Evolutionary conservation across 2,888 invertebrate species (phyloP).

Genomic region (Theristus sp.): DNA sequence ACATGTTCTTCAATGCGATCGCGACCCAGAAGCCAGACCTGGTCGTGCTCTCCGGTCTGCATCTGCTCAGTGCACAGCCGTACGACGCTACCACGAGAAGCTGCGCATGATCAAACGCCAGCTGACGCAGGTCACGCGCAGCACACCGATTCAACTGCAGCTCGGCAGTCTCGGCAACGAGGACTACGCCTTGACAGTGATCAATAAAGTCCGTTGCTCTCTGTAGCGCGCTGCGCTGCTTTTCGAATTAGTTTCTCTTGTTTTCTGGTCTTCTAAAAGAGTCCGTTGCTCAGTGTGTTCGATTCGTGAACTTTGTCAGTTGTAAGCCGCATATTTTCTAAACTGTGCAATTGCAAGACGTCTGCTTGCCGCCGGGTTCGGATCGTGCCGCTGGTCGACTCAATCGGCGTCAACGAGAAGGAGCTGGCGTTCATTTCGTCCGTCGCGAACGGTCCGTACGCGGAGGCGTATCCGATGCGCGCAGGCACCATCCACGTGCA

Average conservation of each 20-base stretch:
- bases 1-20: constrained; percentile 32
- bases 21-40: constrained; percentile 12
- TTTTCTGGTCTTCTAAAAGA: too few species aligned
- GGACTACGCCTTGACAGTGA: constrained; percentile 26
- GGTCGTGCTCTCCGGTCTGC: constrained; percentile 1
- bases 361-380: constrained; percentile 15
- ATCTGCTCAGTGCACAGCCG: neutral
- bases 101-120: constrained; percentile 25
- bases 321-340: too few species aligned
- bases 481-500: constrained; percentile 30
- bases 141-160: constrained; percentile 33
- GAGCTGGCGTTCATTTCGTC: constrained; percentile 32
- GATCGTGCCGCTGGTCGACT: constrained; percentile 30
- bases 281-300: too few species aligned
- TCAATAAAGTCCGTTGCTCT: constrained; percentile 30
- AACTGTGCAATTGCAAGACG: too few species aligned
- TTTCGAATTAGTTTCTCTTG: too few species aligned
- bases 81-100: constrained; percentile 15
- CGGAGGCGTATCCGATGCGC: constrained; percentile 16
- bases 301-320: too few species aligned
- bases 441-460: constrained; percentile 26
- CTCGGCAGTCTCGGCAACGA: constrained; percentile 33
- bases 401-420: constrained; percentile 36
- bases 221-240: too few species aligned
- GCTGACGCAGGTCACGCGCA: constrained; percentile 25